Evolutionary conservation across 2,113 vertebrate genomes (phyloP).

Genomic region (Pseudorhombus dupliciocellatus): DNA sequence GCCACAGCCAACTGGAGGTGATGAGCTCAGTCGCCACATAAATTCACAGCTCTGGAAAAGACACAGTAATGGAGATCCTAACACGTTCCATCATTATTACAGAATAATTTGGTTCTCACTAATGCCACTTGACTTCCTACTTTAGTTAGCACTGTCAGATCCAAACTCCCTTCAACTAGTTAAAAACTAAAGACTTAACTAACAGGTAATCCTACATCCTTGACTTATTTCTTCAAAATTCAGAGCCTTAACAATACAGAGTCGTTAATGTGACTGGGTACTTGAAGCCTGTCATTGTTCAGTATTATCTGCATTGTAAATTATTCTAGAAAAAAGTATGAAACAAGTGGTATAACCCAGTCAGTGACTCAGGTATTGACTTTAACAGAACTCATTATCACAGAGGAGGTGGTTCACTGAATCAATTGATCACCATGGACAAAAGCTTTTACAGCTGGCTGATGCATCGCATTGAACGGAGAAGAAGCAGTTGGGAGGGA

Average conservation of each 20-base stretch:
- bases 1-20: constrained; percentile 33
- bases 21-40: constrained; percentile 50
- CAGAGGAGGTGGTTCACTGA: constrained; percentile 52
- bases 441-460: constrained; percentile 50
- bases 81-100: constrained; percentile 30
- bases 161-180: constrained; percentile 4
- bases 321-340: not conserved
- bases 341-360: constrained; percentile 21
- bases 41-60: constrained; percentile 50
- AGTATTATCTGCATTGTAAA: constrained; percentile 20
- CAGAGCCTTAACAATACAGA: constrained; percentile 25
- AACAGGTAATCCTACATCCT: constrained; percentile 1
- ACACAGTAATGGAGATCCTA: constrained; percentile 29
- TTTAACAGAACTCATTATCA: constrained; percentile 62
- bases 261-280: constrained; percentile 32
- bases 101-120: constrained; percentile 16
- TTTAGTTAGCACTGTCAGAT: constrained; percentile 13
- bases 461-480: constrained; percentile 27
- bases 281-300: constrained; percentile 14
- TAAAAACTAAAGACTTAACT: constrained; percentile 4
- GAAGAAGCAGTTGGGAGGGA: constrained; percentile 42
- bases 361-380: constrained; percentile 47
- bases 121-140: constrained; percentile 27
- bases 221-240: constrained; percentile 21
- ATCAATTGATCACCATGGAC: constrained; percentile 63